Percentiles rank a stretch among this genome's conserved stretches.
Evolutionary conservation across 2,888 invertebrate species (phyloP).

Genomic region (Himalopsyche tibetana): DNA sequence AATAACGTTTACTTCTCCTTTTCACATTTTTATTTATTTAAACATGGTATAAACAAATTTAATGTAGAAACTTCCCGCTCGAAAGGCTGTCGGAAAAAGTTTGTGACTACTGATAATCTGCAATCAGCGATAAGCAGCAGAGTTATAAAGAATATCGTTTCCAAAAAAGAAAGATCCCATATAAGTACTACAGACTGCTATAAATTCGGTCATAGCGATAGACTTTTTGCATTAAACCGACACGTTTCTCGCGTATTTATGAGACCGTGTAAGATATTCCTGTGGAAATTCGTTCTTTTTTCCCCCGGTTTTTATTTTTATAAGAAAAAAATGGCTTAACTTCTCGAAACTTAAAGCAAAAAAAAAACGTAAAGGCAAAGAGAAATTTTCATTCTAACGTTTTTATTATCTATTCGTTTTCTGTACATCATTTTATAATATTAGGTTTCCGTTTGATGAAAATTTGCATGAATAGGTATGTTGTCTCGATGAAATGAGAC

Average conservation of each 20-base stretch:
- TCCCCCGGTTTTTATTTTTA: background rate
- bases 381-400: conserved; percentile 17
- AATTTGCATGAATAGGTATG: background rate
- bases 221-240: conserved; percentile 42
- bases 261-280: conserved; percentile 42
- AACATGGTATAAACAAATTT: no score
- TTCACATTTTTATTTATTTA: no score
- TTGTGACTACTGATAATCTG: conserved; percentile 8
- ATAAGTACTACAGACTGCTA: conserved; percentile 6
- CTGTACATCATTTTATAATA: conserved; percentile 13
- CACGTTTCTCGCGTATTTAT: conserved; percentile 38
- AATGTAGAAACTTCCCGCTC: no score
- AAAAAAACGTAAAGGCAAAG: conserved; percentile 13
- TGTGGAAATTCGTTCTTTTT: background rate
- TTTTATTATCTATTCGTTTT: conserved; percentile 35
- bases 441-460: conserved; percentile 28
- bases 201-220: conserved; percentile 39
- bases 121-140: conserved; percentile 4
- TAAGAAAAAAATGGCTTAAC: conserved; percentile 26
- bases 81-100: background rate
- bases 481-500: background rate
- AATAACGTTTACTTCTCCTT: no score
- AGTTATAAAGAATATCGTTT: conserved; percentile 29
- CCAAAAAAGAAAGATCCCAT: conserved; percentile 8
- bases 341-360: conserved; percentile 13